A percentile compares a stretch with the other conserved stretches of the same genome.
Conservation (phyloP, 64 coral and sea anemone species). For the Exaiptasia diaphana region DNA sequence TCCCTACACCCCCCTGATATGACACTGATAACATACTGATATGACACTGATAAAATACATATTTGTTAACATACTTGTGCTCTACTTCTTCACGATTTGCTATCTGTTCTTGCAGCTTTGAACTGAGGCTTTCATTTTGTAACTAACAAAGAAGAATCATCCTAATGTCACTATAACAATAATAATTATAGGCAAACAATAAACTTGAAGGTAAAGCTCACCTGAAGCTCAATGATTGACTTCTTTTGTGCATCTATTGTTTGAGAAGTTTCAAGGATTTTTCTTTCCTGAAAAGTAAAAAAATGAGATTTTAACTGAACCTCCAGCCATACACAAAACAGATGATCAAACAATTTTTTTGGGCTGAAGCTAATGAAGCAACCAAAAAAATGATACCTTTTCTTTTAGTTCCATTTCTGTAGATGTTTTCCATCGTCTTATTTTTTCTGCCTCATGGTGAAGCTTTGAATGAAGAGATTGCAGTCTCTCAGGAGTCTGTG, state of each 20-base stretch:
- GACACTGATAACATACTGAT: no score
- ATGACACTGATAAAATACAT: no score
- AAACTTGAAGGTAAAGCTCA: no score
- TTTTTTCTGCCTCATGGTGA: slow-evolving; percentile 99
- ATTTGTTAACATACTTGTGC: slow-evolving; percentile 97
- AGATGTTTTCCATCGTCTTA: slow-evolving; percentile 94
- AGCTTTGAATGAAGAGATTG: slow-evolving; percentile 83
- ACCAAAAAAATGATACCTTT: slow-evolving; percentile 43
- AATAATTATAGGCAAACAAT: no score
- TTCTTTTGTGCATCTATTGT: slow-evolving; percentile 89
- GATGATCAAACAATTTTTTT: neutral
- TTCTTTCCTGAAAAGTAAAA: slow-evolving; percentile 67
- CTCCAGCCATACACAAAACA: neutral
- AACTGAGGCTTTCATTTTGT: slow-evolving; percentile 89
- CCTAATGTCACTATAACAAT: no score
- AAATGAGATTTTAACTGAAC: neutral
- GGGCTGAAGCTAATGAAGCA: neutral
- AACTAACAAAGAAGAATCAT: slow-evolving; percentile 42
- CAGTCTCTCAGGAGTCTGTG: slow-evolving; percentile 75
- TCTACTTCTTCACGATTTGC: slow-evolving; percentile 71
- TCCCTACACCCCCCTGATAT: no score
- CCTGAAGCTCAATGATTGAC: slow-evolving; percentile 97
- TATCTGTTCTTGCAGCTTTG: slow-evolving; percentile 89
- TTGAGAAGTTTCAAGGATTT: slow-evolving; percentile 68
- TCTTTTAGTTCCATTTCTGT: slow-evolving; percentile 96